phyloP scores from a whole-genome alignment of 1,140 invertebrate species.

The Drosophila kanapiae region DNA sequence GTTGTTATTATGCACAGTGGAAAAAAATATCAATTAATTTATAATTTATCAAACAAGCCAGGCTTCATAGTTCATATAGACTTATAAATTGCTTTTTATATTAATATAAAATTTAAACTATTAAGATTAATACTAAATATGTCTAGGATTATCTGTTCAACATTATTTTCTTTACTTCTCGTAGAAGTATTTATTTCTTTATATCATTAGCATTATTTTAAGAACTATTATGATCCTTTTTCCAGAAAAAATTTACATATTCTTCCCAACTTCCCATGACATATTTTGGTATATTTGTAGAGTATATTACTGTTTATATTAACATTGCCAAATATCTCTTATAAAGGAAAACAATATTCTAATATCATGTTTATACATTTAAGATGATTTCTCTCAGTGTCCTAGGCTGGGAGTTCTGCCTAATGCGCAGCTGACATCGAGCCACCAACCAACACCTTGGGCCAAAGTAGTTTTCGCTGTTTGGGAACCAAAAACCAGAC shows the following conservation, averaged over 20 bases:
- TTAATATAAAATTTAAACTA: background rate
- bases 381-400: background rate
- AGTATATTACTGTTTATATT: too few species aligned
- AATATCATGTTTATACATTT: background rate
- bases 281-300: too few species aligned
- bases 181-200: too few species aligned
- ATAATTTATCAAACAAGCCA: too few species aligned
- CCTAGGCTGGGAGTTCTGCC: background rate
- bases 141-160: too few species aligned
- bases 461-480: conserved; percentile 82
- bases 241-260: too few species aligned
- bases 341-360: background rate
- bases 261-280: too few species aligned
- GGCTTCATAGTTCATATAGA: too few species aligned
- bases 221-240: background rate
- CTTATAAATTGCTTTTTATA: too few species aligned
- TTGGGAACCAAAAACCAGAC: conserved; percentile 53
- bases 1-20: background rate
- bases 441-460: conserved; percentile 52
- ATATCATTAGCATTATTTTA: background rate
- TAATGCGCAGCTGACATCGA: conserved; percentile 5
- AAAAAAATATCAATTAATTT: too few species aligned
- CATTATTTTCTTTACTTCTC: background rate
- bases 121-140: background rate
- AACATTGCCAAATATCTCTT: too few species aligned